These are phyloP conservation scores for Nothura maculosa DNA, from an alignment of 2,797 vertebrate species.

Conservation along the genomic window DNA sequence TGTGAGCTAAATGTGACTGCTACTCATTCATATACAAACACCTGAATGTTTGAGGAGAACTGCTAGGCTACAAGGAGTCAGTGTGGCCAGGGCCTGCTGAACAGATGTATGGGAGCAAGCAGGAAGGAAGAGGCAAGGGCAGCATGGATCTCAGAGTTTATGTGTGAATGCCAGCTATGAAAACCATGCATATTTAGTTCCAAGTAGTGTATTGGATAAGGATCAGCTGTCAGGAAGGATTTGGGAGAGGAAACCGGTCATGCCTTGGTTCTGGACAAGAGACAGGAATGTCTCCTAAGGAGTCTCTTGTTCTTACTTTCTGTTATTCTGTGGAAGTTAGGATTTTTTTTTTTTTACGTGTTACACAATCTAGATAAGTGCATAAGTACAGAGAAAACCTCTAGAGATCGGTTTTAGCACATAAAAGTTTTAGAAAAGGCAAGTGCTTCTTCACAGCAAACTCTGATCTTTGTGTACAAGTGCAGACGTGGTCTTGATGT, in stretches of 20 bases:
- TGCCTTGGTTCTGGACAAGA: neutral
- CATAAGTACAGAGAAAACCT: neutral
- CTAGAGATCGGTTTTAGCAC: neutral
- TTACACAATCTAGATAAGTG: too few species aligned
- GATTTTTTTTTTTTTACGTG: neutral
- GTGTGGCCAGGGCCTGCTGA: neutral
- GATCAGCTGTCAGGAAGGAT: neutral
- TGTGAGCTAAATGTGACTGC: neutral
- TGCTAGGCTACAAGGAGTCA: neutral
- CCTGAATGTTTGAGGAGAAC: neutral
- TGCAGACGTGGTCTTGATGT: neutral
- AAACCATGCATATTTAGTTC: neutral
- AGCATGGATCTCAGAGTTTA: neutral
- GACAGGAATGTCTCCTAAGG: neutral
- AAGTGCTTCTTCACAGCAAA: neutral
- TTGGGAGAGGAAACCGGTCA: accelerated
- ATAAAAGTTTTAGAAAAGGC: neutral
- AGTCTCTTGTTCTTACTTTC: neutral
- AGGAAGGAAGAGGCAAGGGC: neutral
- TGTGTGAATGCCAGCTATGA: neutral
- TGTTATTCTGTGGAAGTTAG: neutral
- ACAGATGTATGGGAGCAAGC: neutral
- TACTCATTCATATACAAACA: neutral
- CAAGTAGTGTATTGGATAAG: neutral
- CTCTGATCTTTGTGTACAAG: neutral